A percentile compares a stretch with the other conserved stretches of the same genome.
phyloP scores from a whole-genome alignment of 2,797 vertebrate genomes.

The Emys orbicularis region DNA sequence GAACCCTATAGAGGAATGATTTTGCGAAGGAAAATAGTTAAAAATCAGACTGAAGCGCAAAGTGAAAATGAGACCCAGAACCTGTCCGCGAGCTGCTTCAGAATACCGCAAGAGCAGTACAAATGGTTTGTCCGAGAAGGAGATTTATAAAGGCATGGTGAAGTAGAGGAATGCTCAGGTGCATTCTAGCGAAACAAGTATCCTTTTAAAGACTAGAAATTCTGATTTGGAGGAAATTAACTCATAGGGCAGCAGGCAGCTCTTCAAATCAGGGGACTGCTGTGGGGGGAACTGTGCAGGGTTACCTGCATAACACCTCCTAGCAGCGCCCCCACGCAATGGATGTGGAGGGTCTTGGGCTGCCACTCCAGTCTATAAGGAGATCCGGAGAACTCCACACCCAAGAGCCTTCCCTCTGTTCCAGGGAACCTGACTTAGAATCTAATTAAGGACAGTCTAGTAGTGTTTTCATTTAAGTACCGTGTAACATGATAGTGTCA shows the following conservation, averaged over 20 bases:
- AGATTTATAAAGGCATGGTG: background rate
- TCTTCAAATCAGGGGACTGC: background rate
- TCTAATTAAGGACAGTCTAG: slow-evolving; percentile 63
- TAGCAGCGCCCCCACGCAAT: background rate
- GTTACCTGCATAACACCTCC: background rate
- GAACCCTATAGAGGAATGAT: background rate
- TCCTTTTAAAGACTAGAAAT: background rate
- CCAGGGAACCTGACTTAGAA: slow-evolving; percentile 20
- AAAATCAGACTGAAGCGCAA: background rate
- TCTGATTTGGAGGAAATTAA: background rate
- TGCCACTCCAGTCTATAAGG: background rate
- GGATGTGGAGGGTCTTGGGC: background rate
- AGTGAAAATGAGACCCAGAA: background rate
- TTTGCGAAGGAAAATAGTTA: background rate
- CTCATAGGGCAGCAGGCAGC: background rate
- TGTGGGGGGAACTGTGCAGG: background rate
- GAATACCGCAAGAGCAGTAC: background rate
- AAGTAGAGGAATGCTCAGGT: background rate
- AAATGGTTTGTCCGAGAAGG: background rate
- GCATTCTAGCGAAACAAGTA: background rate
- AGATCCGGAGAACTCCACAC: slow-evolving; percentile 36
- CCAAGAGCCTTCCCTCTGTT: slow-evolving; percentile 43
- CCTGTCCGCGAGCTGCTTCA: background rate
- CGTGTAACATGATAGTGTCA: background rate
- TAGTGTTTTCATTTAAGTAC: background rate